Base-by-base conservation (phyloP, 2,797 vertebrate species). In the Dermochelys coriacea region DNA sequence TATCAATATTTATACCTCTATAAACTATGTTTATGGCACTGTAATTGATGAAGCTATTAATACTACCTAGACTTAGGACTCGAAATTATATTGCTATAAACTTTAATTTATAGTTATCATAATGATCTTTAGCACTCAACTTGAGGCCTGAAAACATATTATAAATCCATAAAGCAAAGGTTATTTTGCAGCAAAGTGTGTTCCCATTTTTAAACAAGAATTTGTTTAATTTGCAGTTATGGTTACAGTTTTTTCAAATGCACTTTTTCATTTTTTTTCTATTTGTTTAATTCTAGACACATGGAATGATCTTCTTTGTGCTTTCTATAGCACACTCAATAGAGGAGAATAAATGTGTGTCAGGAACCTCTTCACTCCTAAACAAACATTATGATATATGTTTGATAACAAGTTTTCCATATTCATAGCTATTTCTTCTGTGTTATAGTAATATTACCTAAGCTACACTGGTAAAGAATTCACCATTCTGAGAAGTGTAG, bases 11-110 rank as follows among this genome's bases (percentile, higher is more conserved):
- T 95, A 97, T 89, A 80, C 84, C 87, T 19, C 75, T 64, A 78
- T 97, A 93, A 97, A 95, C 84, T 92, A 95, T 87, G 49, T 97
- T 97, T 96, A 95, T 93, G 78, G 23, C 75, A 88, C 61, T 93
- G 16, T 95, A 97, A 96, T 96, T 97, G 93, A 94, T 95, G 97
- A 96, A 41, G 88, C 55, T 96, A 84, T 97, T 97, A 96, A 91
- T 93, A 80, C 74, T 96, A 82, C 68, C 81, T 87, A 89, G 74
- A 90, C 78, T 87, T 95, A 96, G 74, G 49, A 86, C 77, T 59
- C 94, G 23, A 21, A 96, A 91, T 95, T 97, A 87, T 90, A 93
- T 88, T 94, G n/a, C 74, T 88, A 27, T 95, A 93, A 97, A 95
- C 61, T 8, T 54, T 88, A 96, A 96, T 95, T 96, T 95, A 95